Evolutionary conservation across 2,888 invertebrate genomes (phyloP).

Genomic region (Pandemis heparana): DNA sequence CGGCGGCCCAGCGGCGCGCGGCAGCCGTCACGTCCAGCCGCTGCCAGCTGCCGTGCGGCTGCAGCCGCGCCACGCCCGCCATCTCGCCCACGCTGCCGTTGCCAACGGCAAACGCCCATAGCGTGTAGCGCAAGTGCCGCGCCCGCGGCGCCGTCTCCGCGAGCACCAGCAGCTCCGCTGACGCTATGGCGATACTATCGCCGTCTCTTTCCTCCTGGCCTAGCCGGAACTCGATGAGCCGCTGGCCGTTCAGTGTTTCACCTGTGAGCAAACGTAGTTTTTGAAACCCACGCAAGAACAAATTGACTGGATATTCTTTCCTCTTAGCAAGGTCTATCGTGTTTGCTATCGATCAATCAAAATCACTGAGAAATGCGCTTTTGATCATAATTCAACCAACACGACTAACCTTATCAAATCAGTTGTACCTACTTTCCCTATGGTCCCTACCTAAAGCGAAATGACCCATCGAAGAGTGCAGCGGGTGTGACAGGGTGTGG

Average conservation of each 20-base stretch:
- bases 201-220: slow-evolving; percentile 85
- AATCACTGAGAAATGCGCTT: background rate
- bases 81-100: slow-evolving; percentile 86
- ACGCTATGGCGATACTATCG: slow-evolving; percentile 89
- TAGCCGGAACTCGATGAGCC: slow-evolving; percentile 93
- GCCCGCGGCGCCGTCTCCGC: slow-evolving; percentile 68
- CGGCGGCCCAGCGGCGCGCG: slow-evolving; percentile 88
- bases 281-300: background rate
- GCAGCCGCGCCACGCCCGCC: slow-evolving; percentile 85
- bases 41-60: slow-evolving; percentile 49
- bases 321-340: background rate
- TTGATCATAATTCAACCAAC: background rate
- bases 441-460: slow-evolving; percentile 65
- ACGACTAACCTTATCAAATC: background rate
- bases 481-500: slow-evolving; percentile 51
- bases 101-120: slow-evolving; percentile 90
- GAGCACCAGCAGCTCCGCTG: slow-evolving; percentile 92
- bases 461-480: slow-evolving; percentile 67
- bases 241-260: slow-evolving; percentile 93
- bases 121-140: slow-evolving; percentile 84
- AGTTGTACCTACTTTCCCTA: background rate
- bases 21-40: slow-evolving; percentile 52
- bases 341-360: background rate
- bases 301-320: background rate
- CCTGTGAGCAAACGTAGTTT: slow-evolving; percentile 84